Base-by-base conservation (phyloP, 2,888 invertebrate species). In the Hermodice carunculata region DNA sequence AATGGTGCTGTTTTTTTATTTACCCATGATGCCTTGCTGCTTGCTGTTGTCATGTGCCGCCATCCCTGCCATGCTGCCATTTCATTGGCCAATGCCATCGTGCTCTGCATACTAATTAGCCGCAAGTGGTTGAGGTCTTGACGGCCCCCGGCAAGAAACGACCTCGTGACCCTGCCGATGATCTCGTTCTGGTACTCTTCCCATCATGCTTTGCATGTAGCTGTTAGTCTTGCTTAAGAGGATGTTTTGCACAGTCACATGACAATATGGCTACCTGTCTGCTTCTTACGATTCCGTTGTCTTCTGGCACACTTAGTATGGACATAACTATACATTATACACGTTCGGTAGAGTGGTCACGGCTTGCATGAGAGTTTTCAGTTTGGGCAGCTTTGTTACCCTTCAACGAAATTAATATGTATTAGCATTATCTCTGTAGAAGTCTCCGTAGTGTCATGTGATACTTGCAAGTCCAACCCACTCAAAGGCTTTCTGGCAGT, bases 101-200 rank as follows among this genome's bases (percentile, higher is more conserved):
- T 81, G 81, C 83, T 81, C 58, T 52, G 81, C 80, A 79, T 80
- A 83, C 82, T 79, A 81, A 84, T 82, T 83, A 68, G 84, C 83
- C 83, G 80, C 85, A 81, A 83, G 81, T 84, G 80, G 84, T 86
- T 79, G 85, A 84, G 83, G 84, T 83, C 78, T 51, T 66, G 62
- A 67, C 63, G 19, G 53, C 48, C 58, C 14, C 56, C 92, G 94
- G 94, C 92, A 95, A 95, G 93, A 95, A 95, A 92, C 94, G 95
- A 90, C 92, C 94, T 91, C 92, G 91, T 86, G 91, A 92, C 89
- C 89, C 90, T 87, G 92, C 92, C 90, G 92, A 92, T 89, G 93
- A 93, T 90, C 90, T 93, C 90, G 91, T 95, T 93, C 94, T 96
- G 95, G 95, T 96, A 95, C 93, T 92, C 74, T 78, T 73, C 76